These are phyloP conservation scores for Eumacrocentrus americanus DNA, from an alignment of 2,888 invertebrate species.

Conservation along the genomic window DNA sequence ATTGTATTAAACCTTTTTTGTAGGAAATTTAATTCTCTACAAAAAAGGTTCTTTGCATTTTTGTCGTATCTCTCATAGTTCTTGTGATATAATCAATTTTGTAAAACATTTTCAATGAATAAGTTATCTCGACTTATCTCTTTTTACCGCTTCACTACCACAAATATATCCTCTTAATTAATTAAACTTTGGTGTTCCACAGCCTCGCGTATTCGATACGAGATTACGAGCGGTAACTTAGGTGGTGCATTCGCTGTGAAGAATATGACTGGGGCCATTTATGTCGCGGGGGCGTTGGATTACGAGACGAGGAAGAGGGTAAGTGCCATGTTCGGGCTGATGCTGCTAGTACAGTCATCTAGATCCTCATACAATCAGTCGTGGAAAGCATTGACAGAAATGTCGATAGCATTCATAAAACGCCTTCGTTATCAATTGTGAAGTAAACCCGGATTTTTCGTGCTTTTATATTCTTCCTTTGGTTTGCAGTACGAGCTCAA, in stretches of 20 bases:
- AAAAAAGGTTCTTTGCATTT: no score
- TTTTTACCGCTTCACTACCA: no score
- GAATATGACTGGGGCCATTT: constrained; percentile 98
- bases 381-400: constrained; percentile 22
- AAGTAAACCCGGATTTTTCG: neutral
- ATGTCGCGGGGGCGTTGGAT: constrained; percentile 95
- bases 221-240: constrained; percentile 99
- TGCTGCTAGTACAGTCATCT: neutral
- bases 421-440: constrained; percentile 10
- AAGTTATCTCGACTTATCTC: no score
- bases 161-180: constrained; percentile 4
- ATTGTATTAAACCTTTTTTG: no score
- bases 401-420: constrained; percentile 18
- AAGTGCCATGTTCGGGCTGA: constrained; percentile 64
- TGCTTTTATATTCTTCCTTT: constrained; percentile 6
- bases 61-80: no score
- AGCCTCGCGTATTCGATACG: constrained; percentile 99
- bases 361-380: constrained; percentile 16
- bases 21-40: no score
- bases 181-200: constrained; percentile 52
- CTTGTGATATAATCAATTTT: neutral
- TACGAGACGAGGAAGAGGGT: constrained; percentile 96
- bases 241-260: constrained; percentile 97
- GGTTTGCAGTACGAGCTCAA: constrained; percentile 85
- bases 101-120: no score